These are phyloP conservation scores for Diarsia rubi DNA, from an alignment of 2,888 invertebrate species.

Conservation along the genomic window DNA sequence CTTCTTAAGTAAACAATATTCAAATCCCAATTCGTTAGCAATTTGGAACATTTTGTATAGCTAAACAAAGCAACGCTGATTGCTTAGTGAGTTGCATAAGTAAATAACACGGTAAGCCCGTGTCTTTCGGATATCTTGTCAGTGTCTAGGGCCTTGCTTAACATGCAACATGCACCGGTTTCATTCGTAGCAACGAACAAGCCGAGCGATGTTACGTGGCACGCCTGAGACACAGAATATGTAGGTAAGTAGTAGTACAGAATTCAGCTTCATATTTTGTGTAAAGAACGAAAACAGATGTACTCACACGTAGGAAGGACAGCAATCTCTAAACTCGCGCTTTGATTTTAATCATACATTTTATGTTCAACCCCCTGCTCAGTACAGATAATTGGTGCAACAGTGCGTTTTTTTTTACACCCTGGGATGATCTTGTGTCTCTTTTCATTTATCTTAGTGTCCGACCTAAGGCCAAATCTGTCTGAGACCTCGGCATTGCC, in stretches of 20 bases:
- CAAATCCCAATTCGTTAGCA: slow-evolving; percentile 2
- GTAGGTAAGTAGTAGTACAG: slow-evolving; percentile 8
- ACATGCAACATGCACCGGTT: slow-evolving; percentile 59
- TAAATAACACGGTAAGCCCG: slow-evolving; percentile 63
- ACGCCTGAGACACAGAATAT: slow-evolving; percentile 2
- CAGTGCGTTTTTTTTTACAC: not conserved
- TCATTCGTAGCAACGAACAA: slow-evolving; percentile 48
- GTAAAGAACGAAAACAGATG: not conserved
- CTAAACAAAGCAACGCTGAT: slow-evolving; percentile 56
- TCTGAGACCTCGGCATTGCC: not conserved
- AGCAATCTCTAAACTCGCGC: not conserved
- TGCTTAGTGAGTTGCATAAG: slow-evolving; percentile 64
- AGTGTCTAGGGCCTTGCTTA: slow-evolving; percentile 68
- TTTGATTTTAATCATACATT: not conserved
- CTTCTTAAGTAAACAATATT: not conserved
- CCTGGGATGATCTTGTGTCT: not conserved
- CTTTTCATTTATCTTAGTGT: no score
- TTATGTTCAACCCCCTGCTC: not conserved
- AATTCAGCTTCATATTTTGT: not conserved
- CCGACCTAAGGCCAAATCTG: no score
- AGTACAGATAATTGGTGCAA: not conserved
- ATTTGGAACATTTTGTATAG: slow-evolving; percentile 30
- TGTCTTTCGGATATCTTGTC: slow-evolving; percentile 72
- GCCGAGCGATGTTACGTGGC: slow-evolving; percentile 34
- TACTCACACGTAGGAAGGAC: not conserved